Evolutionary conservation across 2,888 invertebrate species (phyloP).

Genomic region (Tinea pellionella): DNA sequence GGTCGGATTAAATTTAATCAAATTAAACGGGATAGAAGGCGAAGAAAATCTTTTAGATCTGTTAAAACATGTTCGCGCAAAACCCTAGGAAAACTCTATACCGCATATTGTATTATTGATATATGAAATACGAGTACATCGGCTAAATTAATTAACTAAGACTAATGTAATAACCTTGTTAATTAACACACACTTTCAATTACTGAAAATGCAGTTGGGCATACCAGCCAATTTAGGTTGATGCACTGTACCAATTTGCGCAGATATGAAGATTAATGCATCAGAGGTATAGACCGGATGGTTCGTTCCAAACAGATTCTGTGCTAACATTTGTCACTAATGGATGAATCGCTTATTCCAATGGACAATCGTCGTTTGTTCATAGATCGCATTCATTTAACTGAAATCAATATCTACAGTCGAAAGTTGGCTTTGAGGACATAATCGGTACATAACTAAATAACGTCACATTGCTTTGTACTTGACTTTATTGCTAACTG

Average conservation of each 20-base stretch:
- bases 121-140: too few relatives aligned
- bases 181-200: conserved; percentile 7
- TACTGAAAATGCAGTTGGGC: neutral
- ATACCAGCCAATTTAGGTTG: too few relatives aligned
- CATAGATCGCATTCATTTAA: neutral
- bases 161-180: neutral
- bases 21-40: too few relatives aligned
- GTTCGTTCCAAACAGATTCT: neutral
- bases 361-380: conserved; percentile 5
- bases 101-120: too few relatives aligned
- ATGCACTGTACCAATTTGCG: conserved; percentile 5
- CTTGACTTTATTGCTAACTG: too few relatives aligned
- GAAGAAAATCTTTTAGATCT: too few relatives aligned
- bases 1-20: too few relatives aligned
- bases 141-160: neutral
- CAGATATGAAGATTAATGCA: conserved; percentile 11
- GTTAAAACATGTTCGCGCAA: too few relatives aligned
- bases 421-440: neutral
- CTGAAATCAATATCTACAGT: neutral
- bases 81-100: too few relatives aligned
- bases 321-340: conserved; percentile 47
- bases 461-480: too few relatives aligned
- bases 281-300: neutral
- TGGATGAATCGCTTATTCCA: conserved; percentile 27
- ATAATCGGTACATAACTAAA: too few relatives aligned